A percentile compares a stretch with the other conserved stretches of the same genome.
phyloP scores from a whole-genome alignment of 1,140 invertebrate genomes.

The Argopecten irradians region DNA sequence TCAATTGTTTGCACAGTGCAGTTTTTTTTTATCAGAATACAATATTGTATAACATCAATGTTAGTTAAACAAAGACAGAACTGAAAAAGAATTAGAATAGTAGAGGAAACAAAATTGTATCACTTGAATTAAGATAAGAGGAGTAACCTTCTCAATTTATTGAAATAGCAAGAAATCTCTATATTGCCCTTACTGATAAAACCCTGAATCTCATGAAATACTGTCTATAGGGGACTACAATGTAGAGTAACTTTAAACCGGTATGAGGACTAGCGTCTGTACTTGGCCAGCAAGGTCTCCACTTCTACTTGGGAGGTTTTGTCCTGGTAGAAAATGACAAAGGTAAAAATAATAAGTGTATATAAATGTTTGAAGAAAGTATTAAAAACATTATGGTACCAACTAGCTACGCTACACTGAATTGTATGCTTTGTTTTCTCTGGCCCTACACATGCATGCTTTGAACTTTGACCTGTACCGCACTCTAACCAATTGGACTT shows the following conservation, averaged over 20 bases:
- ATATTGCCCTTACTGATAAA: no score
- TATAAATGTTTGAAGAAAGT: not conserved
- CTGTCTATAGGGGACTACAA: not conserved
- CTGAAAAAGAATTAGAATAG: no score
- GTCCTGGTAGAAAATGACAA: conserved; percentile 45
- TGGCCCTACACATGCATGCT: not conserved
- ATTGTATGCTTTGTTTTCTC: not conserved
- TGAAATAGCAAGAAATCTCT: no score
- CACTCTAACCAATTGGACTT: not conserved
- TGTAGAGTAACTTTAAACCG: not conserved
- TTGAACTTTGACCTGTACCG: not conserved
- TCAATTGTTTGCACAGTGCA: no score
- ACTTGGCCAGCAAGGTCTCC: conserved; percentile 44
- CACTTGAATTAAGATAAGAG: no score
- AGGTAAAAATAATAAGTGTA: not conserved
- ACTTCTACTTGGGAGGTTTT: conserved; percentile 53
- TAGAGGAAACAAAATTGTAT: no score
- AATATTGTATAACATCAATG: no score
- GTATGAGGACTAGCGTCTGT: conserved; percentile 25
- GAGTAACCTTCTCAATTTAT: no score
- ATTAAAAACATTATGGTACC: not conserved
- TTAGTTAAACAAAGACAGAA: no score
- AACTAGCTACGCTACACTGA: not conserved
- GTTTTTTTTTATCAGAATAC: no score
- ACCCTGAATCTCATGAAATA: not conserved